Base-by-base conservation (phyloP, 2,888 invertebrate genomes). In the Ischnus inquisitorius region DNA sequence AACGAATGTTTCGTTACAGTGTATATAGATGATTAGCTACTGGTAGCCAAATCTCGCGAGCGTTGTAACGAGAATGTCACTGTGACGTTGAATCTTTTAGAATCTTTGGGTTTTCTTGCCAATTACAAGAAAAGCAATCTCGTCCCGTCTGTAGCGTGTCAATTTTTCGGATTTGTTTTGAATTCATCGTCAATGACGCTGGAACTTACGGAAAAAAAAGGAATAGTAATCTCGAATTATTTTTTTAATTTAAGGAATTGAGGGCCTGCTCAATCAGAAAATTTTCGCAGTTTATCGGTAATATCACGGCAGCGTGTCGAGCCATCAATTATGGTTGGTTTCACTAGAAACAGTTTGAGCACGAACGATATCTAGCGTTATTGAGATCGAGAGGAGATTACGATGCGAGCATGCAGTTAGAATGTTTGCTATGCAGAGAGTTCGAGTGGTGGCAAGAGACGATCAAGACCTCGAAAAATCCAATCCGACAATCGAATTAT, bases 121-220 rank as follows among this genome's bases (percentile, higher is more conserved):
- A 69, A 68, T 43, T n/a, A 34, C 1, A 43, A 5, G 14, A 78
- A 78, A 22, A 78, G 78, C 46, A 16, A n/a, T n/a, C 41, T 68
- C n/a, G 22, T 48, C 1, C 48, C 75, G 60, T 62, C 22, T 3
- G 25, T 46, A 4, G 62, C 14, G 14, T 54, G 46, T 16, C 67
- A 41, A 39, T 78, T 57, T 28, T 60, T 54, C 8, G 78, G 68
- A 0, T 78, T 60, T 57, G 54, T 78, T 51, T 16, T 69, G 16
- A 28, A 78, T 60, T 67, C 60, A 34, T 46, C n/a, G 1, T 46
- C 43, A 12, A 46, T 46, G 43, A 46, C 43, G 43, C 43, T 46
- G 14, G 43, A n/a, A 12, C 8, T 46, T 1, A 46, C 43, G 43
- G 3, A 14, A 12, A 46, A 46, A 14, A 46, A 46, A 12, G 12